A percentile compares a stretch with the other conserved stretches of the same genome.
Conservation (phyloP, 92 coral and sea anemone genomes). For the Galaxea fascicularis region DNA sequence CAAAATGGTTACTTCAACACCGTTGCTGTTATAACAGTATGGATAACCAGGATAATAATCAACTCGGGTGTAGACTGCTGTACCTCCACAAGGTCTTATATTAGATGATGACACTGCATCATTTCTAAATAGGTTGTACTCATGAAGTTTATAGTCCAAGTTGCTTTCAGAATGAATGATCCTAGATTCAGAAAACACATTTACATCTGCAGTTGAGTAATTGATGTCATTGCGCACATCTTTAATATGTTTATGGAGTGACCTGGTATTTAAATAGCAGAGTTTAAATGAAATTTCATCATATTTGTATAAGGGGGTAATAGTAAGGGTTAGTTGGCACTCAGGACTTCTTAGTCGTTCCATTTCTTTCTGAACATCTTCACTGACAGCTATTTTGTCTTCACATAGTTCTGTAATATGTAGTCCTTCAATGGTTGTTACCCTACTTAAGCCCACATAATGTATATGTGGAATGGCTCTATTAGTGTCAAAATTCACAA, state of each 20-base stretch:
- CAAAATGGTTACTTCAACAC: conserved; percentile 62
- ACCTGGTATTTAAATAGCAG: conserved; percentile 61
- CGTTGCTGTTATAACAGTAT: conserved; percentile 58
- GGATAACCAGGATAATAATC: conserved; percentile 68
- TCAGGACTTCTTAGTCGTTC: conserved; percentile 52
- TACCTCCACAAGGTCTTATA: conserved; percentile 62
- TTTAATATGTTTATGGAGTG: conserved; percentile 66
- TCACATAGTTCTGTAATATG: conserved; percentile 72
- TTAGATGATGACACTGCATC: conserved; percentile 29
- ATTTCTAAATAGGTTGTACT: conserved; percentile 70
- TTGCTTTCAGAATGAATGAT: conserved; percentile 46
- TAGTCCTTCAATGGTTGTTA: conserved; percentile 77
- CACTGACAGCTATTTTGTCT: conserved; percentile 73
- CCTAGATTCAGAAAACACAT: conserved; percentile 62
- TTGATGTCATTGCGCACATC: conserved; percentile 61
- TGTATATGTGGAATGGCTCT: conserved; percentile 80
- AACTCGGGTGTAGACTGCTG: conserved; percentile 58
- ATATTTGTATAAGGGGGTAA: conserved; percentile 55
- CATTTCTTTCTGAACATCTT: conserved; percentile 58
- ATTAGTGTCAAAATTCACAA: conserved; percentile 69
- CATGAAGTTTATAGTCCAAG: conserved; percentile 48
- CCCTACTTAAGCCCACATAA: conserved; percentile 80
- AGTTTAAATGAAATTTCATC: conserved; percentile 43
- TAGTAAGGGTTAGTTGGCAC: conserved; percentile 47
- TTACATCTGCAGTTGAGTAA: conserved; percentile 59